Evolutionary conservation across 2,888 invertebrate genomes (phyloP).

Genomic region (Chalcosyrphus nemorum): DNA sequence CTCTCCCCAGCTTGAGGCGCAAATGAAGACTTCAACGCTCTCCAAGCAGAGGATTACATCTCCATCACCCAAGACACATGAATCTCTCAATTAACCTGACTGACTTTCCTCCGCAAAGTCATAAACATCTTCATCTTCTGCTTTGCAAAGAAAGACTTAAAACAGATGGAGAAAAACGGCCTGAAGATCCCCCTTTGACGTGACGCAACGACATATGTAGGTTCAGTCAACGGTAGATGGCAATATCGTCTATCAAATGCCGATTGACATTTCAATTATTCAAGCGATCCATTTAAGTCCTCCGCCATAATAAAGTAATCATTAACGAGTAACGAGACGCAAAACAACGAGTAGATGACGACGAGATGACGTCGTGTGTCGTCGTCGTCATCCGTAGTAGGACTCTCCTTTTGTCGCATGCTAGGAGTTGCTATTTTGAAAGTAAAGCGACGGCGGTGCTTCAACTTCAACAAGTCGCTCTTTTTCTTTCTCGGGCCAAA

Average conservation of each 20-base stretch:
- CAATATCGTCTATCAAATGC: conserved; percentile 70
- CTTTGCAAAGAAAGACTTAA: background rate
- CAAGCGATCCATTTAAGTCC: conserved; percentile 70
- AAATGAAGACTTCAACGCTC: conserved; percentile 63
- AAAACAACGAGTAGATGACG: conserved; percentile 3
- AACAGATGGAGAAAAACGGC: background rate
- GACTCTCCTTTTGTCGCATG: conserved; percentile 36
- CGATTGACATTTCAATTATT: conserved; percentile 73
- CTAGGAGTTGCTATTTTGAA: conserved; percentile 34
- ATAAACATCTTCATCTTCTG: conserved; percentile 61
- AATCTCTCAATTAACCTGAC: conserved; percentile 72
- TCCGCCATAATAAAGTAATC: conserved; percentile 66
- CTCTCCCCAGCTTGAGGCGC: conserved; percentile 6
- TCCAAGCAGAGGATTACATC: conserved; percentile 58
- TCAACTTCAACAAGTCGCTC: background rate
- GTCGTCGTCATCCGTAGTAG: conserved; percentile 3
- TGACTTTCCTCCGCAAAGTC: conserved; percentile 69
- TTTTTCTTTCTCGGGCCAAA: conserved; percentile 35
- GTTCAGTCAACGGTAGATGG: conserved; percentile 72
- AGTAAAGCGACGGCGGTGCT: background rate
- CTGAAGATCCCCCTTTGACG: conserved; percentile 61
- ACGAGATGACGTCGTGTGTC: conserved; percentile 37
- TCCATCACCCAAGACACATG: conserved; percentile 65
- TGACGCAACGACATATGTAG: conserved; percentile 70
- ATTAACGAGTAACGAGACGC: conserved; percentile 31